These are phyloP conservation scores for Callosobruchus maculatus DNA, from an alignment of 2,888 invertebrate species.

Conservation along the genomic window DNA sequence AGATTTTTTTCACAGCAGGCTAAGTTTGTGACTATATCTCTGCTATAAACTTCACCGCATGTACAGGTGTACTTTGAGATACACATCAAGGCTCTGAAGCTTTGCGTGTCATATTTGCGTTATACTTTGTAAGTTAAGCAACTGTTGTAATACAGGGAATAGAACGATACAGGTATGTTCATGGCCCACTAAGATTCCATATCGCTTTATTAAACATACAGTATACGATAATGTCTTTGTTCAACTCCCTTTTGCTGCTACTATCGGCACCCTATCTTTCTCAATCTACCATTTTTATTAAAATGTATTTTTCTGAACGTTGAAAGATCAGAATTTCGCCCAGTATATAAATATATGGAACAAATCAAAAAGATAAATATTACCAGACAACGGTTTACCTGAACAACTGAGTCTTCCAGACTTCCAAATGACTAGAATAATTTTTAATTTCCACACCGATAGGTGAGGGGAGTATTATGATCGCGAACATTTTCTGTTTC, in stretches of 20 bases:
- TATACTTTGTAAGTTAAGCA: background rate
- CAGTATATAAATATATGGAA: too few relatives aligned
- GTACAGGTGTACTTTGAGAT: background rate
- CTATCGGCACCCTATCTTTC: background rate
- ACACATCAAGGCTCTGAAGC: background rate
- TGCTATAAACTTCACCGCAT: background rate
- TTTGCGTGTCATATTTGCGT: background rate
- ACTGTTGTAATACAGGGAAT: background rate
- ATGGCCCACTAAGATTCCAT: background rate
- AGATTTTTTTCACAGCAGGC: background rate
- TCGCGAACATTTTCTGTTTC: too few relatives aligned
- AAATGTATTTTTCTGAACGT: too few relatives aligned
- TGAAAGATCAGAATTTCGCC: too few relatives aligned
- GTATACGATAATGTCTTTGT: background rate
- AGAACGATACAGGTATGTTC: background rate
- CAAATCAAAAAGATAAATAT: too few relatives aligned
- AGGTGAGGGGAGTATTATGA: too few relatives aligned
- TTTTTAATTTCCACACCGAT: too few relatives aligned
- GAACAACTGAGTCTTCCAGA: too few relatives aligned
- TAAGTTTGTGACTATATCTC: background rate
- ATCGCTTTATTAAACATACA: background rate
- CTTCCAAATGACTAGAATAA: too few relatives aligned
- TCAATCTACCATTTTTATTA: too few relatives aligned
- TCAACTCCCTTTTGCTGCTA: background rate
- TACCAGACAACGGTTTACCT: too few relatives aligned